Evolutionary conservation across 2,888 invertebrate species (phyloP), one percentile per base, ranked within the genome.

Genomic region (Onchidella celtica): DNA sequence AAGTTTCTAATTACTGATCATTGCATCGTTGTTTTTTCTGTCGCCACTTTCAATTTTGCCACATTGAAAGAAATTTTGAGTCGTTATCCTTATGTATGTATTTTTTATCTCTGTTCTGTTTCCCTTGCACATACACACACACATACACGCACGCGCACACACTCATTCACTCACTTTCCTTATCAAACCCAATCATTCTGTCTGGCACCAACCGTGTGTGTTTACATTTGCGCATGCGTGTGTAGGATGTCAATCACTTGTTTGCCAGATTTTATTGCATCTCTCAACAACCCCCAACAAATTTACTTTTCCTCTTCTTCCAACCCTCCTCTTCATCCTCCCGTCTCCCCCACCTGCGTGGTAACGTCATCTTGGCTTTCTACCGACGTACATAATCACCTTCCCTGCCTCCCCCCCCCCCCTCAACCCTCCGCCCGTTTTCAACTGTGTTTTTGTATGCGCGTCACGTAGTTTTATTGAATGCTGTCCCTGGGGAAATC

Each of bases 391-490:
- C n/a, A 61, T 61, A 4, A 21, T 6, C 6, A 24, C 6, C n/a
- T 61, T 61, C n/a, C 61, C n/a, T 61, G 6, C 61, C 47, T 17
- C 47, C 61, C 61, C 61, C 61, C n/a, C 61, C 61, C 61, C 24
- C 61, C 27, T 61, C 61, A 61, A 61, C n/a, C 61, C 27, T 6
- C n/a, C 61, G 6, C 6, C 6, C 27, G 4, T 61, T 61, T 14
- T 61, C 61, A 6, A 9, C 61, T 27, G 6, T 17, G 6, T 17
- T 47, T 47, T 47, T 47, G 6, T 17, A 11, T 47, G 6, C 47
- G 17, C 47, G 47, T 47, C 47, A 6, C 47, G 47, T 17, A 11
- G 47, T 47, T 17, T 47, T 47, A 47, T 17, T 47, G 47, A 17
- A 6, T 17, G 9, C 47, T 47, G 9, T 17, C 47, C 47, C 47